A percentile compares a stretch with the other conserved stretches of the same genome.
Evolutionary conservation across 2,888 invertebrate genomes (phyloP).

Genomic region (Apocheima hispidaria): DNA sequence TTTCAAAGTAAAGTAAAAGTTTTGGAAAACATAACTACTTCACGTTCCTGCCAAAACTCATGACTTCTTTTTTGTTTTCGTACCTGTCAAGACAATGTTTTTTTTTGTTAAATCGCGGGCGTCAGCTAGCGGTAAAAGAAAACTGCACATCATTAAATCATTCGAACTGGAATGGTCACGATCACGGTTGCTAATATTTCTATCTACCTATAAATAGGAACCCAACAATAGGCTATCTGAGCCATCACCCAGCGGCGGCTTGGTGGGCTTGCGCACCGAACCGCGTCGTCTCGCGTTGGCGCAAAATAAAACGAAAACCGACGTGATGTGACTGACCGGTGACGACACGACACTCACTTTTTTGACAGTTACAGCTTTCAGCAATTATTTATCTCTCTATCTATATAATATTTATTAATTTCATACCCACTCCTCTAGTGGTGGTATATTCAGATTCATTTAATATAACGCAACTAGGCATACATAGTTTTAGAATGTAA

Average conservation of each 20-base stretch:
- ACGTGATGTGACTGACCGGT: constrained; percentile 27
- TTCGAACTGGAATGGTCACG: not conserved
- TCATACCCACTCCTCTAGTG: too few relatives aligned
- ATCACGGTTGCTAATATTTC: not conserved
- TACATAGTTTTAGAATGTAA: too few relatives aligned
- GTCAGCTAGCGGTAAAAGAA: not conserved
- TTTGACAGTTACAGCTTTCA: constrained; percentile 22
- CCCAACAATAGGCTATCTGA: not conserved
- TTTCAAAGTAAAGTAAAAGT: too few relatives aligned
- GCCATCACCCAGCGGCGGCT: constrained; percentile 16
- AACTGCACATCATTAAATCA: not conserved
- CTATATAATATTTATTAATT: too few relatives aligned
- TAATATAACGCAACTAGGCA: too few relatives aligned
- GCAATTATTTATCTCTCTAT: too few relatives aligned
- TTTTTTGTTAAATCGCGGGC: too few relatives aligned
- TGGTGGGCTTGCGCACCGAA: constrained; percentile 49
- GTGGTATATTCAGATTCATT: too few relatives aligned
- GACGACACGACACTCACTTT: constrained; percentile 31
- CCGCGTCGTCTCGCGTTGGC: constrained; percentile 45
- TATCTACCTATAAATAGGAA: not conserved
- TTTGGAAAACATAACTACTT: too few relatives aligned
- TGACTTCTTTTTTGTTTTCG: too few relatives aligned
- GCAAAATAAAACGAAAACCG: constrained; percentile 32
- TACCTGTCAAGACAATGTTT: too few relatives aligned
- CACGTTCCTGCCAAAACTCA: too few relatives aligned